Base-by-base conservation (phyloP, 2,888 invertebrate genomes). In the Drosophila anceps region DNA sequence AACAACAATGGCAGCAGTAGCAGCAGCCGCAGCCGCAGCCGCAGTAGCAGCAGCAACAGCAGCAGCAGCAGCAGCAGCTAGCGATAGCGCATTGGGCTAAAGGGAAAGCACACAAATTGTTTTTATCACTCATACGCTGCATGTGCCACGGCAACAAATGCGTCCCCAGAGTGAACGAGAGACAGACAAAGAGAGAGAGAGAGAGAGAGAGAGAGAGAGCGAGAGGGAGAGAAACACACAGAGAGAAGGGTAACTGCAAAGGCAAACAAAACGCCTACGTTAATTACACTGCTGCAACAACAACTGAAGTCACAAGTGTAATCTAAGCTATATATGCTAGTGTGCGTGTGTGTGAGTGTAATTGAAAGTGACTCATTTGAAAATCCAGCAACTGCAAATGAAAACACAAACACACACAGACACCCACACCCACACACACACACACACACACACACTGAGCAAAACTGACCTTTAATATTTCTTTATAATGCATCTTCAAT, bases 121-220 rank as follows among this genome's bases (percentile, higher is more conserved):
- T 71, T 73, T 74, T 83, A 81, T 83, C 87, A 83, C 84, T 86
- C 69, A 83, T 87, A 84, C 81, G 83, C 74, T 72, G 54, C 77
- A 74, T 88, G 68, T 54, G 74, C 73, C 63, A 53, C 69, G 72
- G 41, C 39, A 66, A 74, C 68, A 69, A 83, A 86, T 81, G 71
- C 69, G 69, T 82, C 86, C 80, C 83, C 60, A 58, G 80, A 69
- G 68, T 54, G 29, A n/a, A 12, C 20, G 20, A 54, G 18, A 55
- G 41, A 54, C 9, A 18, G 5, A 7, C 33, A n/a, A 12, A 15
- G n/a, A 8, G 24, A 13, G n/a, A 39, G 48, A 15, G 4, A n/a
- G 43, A 46, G 24, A 8, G 44, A 12, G 37, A 9, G 35, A 37
- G 46, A 33, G 13, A 33, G 57, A 31, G 8, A 1, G 37, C 12